phyloP scores from a whole-genome alignment of 1,140 invertebrate genomes.

The Colletes latitarsis region DNA sequence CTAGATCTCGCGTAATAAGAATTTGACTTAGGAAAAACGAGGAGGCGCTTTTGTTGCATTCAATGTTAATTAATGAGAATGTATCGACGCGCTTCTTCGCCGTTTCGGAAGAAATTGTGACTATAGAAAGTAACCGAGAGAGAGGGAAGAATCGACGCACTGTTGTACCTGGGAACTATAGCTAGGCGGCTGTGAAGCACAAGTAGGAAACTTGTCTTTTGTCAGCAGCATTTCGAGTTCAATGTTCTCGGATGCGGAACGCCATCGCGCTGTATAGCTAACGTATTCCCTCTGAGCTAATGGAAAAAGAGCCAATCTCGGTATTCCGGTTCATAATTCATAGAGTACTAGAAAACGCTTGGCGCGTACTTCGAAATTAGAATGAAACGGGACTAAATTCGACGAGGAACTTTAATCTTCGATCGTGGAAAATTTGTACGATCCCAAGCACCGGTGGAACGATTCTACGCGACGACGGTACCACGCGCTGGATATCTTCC shows the following conservation, averaged over 20 bases:
- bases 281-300: slow-evolving; percentile 15
- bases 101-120: slow-evolving; percentile 46
- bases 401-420: no score
- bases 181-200: not conserved
- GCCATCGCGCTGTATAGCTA: slow-evolving; percentile 17
- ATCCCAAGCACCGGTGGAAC: no score
- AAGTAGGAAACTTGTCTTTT: slow-evolving; percentile 61
- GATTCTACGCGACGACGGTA: slow-evolving; percentile 5
- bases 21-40: no score
- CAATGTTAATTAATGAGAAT: slow-evolving; percentile 23
- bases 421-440: no score
- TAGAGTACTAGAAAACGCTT: not conserved
- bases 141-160: slow-evolving; percentile 12
- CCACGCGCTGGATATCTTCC: slow-evolving; percentile 32
- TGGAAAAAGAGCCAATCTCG: not conserved
- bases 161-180: not conserved
- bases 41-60: not conserved
- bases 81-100: not conserved
- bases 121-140: slow-evolving; percentile 21
- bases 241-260: slow-evolving; percentile 75
- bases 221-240: slow-evolving; percentile 78
- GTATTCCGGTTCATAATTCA: slow-evolving; percentile 28
- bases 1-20: no score
- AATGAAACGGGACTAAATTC: no score
- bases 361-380: no score